These are phyloP conservation scores for Oncorhynchus nerka DNA, from an alignment of 2,113 vertebrate genomes.

Conservation along the genomic window DNA sequence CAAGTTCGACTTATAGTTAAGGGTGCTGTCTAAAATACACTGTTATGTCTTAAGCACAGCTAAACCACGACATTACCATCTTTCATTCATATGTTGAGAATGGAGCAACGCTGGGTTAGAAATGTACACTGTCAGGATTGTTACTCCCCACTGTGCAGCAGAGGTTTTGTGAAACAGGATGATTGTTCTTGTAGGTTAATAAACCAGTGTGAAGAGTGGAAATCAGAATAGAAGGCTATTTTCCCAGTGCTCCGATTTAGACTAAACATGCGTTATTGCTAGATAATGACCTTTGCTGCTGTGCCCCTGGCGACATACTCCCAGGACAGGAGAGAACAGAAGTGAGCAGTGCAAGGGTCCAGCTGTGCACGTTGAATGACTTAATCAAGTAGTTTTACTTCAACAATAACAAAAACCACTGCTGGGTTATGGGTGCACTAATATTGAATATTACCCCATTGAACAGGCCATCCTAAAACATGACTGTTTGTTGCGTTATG, in stretches of 20 bases:
- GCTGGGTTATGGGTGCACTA: background rate
- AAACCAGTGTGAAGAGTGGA: too few species aligned
- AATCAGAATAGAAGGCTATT: conserved; percentile 7
- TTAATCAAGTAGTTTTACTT: conserved; percentile 51
- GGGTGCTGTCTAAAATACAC: too few species aligned
- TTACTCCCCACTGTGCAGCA: too few species aligned
- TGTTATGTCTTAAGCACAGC: too few species aligned
- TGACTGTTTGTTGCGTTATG: background rate
- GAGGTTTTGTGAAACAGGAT: too few species aligned
- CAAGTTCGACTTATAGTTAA: background rate
- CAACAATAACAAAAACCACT: conserved; percentile 37
- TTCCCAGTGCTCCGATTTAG: conserved; percentile 59
- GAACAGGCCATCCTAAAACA: background rate
- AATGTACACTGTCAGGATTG: too few species aligned
- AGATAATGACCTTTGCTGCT: conserved; percentile 62
- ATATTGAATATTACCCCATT: background rate
- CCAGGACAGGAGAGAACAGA: conserved; percentile 35
- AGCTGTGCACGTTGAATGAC: conserved; percentile 53
- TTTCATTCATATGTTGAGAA: too few species aligned
- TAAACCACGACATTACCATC: too few species aligned
- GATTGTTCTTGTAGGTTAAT: too few species aligned
- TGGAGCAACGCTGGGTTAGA: too few species aligned
- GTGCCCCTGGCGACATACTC: conserved; percentile 47
- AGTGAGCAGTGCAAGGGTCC: conserved; percentile 11
- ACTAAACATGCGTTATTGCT: conserved; percentile 47